Evolutionary conservation across 2,113 vertebrate species (phyloP), one percentile per base, ranked within the genome.

Genomic region (Caloenas nicobarica): DNA sequence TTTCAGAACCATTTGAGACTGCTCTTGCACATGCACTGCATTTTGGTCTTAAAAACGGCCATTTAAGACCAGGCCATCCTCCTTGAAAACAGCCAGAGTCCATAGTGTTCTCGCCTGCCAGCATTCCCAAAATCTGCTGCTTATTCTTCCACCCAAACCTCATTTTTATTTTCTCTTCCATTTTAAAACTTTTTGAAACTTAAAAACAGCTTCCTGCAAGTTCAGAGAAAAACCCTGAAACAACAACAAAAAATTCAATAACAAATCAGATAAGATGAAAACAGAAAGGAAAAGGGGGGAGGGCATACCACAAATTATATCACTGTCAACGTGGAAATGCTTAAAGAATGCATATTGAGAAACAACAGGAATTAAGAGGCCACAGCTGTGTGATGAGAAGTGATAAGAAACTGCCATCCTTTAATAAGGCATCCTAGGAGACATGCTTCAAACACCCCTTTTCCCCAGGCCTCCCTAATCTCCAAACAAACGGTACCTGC

Each of bases 331-430:
- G 91, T 91, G 93, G 81, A 96, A 97, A 98, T 92, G 91, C 96
- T 96, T 96, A 96, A 94, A 97, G 95, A 96, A 97, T 97, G 96
- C 61, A 60, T 93, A 87, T 94, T 97, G 97, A 92, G 97, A 97
- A 98, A 98, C 53, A 95, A 96, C 96, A 98, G 97, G 95, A 97
- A 94, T 91, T 91, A 94, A 90, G 88, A 92, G 92, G 96, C 93
- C 97, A 91, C 91, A 92, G 91, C 88, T 95, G 95, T 91, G 83
- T 76, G 96, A 96, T 96, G 90, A 89, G 62, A 80, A 92, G 77
- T 71, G 80, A 93, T 96, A 96, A 94, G 95, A 91, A 87, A 57
- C 91, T 92, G 89, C 91, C 66, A 89, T 86, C 84, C 74, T 95
- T 93, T 93, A 86, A 82, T 94, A 91, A 93, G 71, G 28, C 36